Percentiles rank a stretch among this genome's conserved stretches.
Evolutionary conservation across 2,797 vertebrate genomes (phyloP).

Genomic region (Lophius americanus): DNA sequence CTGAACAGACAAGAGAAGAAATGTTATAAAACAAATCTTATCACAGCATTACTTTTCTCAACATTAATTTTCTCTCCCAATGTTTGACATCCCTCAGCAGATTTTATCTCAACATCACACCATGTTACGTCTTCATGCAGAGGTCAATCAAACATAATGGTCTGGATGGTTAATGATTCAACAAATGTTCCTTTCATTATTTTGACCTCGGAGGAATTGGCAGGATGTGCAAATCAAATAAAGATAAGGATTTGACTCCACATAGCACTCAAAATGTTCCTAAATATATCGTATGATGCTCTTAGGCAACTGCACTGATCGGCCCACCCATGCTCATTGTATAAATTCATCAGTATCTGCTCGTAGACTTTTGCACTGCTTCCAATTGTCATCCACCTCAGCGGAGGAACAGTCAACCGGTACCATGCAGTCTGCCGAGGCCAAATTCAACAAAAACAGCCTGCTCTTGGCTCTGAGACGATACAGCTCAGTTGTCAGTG

Average conservation of each 20-base stretch:
- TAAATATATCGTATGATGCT: conserved; percentile 54
- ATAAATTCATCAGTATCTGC: conserved; percentile 62
- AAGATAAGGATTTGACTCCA: conserved; percentile 72
- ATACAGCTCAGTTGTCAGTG: conserved; percentile 80
- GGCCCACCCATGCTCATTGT: conserved; percentile 26
- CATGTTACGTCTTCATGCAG: neutral
- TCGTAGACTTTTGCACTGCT: conserved; percentile 48
- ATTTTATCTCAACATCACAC: conserved; percentile 1
- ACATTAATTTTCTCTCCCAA: neutral
- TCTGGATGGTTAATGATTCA: conserved; percentile 51
- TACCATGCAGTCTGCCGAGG: conserved; percentile 79
- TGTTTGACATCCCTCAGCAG: neutral
- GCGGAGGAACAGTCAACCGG: conserved; percentile 45
- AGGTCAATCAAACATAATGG: conserved; percentile 5
- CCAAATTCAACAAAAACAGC: conserved; percentile 73
- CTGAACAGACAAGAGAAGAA: conserved; percentile 10
- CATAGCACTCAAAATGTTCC: conserved; percentile 35
- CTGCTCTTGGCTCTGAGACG: conserved; percentile 77
- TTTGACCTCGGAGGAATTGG: conserved; percentile 13
- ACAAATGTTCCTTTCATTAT: conserved; percentile 13
- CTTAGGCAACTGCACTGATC: conserved; percentile 52
- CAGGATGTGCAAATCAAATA: conserved; percentile 71
- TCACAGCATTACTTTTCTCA: neutral
- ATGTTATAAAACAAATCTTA: too few relatives aligned
- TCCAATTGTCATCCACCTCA: conserved; percentile 42